Evolutionary conservation across 2,113 vertebrate species (phyloP).

Genomic region (Lanius ludovicianus): DNA sequence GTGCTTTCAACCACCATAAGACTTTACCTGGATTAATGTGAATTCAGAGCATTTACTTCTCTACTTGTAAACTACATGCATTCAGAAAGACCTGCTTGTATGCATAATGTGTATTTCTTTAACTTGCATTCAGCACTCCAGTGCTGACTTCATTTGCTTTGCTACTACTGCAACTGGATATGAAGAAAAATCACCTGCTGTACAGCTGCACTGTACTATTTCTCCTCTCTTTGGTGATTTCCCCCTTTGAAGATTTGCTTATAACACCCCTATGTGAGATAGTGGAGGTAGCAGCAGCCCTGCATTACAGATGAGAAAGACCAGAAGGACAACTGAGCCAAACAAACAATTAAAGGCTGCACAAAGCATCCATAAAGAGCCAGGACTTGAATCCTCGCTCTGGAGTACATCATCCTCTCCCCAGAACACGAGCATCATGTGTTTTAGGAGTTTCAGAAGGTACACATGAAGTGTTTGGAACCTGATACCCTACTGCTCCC

Average conservation of each 20-base stretch:
- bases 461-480: neutral
- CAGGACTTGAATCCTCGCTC: neutral
- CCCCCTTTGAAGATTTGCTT: neutral
- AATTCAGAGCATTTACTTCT: neutral
- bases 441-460: neutral
- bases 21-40: neutral
- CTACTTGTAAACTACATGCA: neutral
- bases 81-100: neutral
- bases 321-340: neutral
- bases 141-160: neutral
- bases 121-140: neutral
- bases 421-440: rapidly evolving
- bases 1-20: neutral
- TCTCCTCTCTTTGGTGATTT: neutral
- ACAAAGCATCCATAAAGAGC: neutral
- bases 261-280: neutral
- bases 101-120: neutral
- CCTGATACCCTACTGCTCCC: neutral
- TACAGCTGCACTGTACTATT: neutral
- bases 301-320: neutral
- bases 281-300: neutral
- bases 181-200: neutral
- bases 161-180: neutral
- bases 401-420: neutral
- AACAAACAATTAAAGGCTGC: neutral